These are phyloP conservation scores for Engraulis encrasicolus DNA, from an alignment of 2,113 vertebrate species.

Conservation along the genomic window DNA sequence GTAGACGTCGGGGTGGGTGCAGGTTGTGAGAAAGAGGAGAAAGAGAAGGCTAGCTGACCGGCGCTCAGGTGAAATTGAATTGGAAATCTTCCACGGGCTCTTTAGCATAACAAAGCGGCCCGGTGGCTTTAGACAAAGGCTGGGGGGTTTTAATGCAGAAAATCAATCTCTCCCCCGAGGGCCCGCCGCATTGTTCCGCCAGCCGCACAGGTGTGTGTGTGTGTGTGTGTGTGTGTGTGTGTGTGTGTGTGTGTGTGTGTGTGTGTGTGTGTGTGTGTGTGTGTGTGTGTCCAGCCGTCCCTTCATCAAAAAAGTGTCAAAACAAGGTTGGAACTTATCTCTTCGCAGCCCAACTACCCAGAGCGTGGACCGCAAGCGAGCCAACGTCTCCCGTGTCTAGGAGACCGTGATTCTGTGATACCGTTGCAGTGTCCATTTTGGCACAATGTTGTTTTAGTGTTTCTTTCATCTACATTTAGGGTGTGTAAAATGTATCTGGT, in stretches of 20 bases:
- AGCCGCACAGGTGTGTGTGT: constrained; percentile 81
- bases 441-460: no score
- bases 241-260: no score
- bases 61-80: constrained; percentile 93
- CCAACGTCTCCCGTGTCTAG: neutral
- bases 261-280: no score
- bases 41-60: constrained; percentile 83
- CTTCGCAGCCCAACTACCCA: constrained; percentile 61
- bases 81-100: constrained; percentile 92
- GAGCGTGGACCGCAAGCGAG: constrained; percentile 37
- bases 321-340: constrained; percentile 69
- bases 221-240: no score
- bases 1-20: constrained; percentile 53
- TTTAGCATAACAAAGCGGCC: constrained; percentile 98
- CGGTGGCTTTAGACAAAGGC: constrained; percentile 87
- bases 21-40: constrained; percentile 50
- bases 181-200: constrained; percentile 72
- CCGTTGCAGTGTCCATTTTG: neutral
- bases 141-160: constrained; percentile 83
- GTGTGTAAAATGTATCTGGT: no score
- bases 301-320: constrained; percentile 82
- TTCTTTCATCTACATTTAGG: no score
- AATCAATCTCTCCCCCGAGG: constrained; percentile 79
- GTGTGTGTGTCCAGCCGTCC: constrained; percentile 57
- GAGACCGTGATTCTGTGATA: neutral